phyloP scores from a whole-genome alignment of 2,797 vertebrate species.

The Muraenolepis orangiensis region DNA sequence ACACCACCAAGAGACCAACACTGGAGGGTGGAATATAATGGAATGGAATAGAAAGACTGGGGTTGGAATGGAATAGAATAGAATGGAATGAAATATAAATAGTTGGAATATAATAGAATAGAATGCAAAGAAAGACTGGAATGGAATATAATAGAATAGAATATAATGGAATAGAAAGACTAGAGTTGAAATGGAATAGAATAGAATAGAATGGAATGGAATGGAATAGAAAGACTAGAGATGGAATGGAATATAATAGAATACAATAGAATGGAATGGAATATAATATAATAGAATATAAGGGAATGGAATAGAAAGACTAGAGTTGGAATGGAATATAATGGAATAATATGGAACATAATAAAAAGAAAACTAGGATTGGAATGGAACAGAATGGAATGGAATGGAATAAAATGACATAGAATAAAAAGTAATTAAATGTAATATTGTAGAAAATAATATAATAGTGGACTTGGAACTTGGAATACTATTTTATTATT shows the following conservation, averaged over 20 bases:
- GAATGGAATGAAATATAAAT: background rate
- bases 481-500: too few relatives aligned
- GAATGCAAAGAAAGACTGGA: background rate
- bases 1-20: conserved; percentile 6
- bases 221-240: background rate
- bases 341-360: background rate
- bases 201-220: background rate
- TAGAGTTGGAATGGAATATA: too few relatives aligned
- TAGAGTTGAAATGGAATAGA: too few relatives aligned
- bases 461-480: too few relatives aligned
- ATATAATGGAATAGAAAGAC: too few relatives aligned
- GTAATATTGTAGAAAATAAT: too few relatives aligned
- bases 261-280: background rate
- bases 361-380: background rate
- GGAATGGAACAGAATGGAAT: too few relatives aligned
- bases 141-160: too few relatives aligned
- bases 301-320: background rate
- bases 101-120: background rate
- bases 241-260: too few relatives aligned
- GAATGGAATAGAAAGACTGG: background rate
- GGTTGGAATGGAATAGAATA: background rate
- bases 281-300: background rate
- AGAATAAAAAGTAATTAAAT: too few relatives aligned
- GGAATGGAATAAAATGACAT: too few relatives aligned
- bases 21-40: background rate